Base-by-base conservation (phyloP, 1,140 invertebrate species). In the Lasaia peninsularis region DNA sequence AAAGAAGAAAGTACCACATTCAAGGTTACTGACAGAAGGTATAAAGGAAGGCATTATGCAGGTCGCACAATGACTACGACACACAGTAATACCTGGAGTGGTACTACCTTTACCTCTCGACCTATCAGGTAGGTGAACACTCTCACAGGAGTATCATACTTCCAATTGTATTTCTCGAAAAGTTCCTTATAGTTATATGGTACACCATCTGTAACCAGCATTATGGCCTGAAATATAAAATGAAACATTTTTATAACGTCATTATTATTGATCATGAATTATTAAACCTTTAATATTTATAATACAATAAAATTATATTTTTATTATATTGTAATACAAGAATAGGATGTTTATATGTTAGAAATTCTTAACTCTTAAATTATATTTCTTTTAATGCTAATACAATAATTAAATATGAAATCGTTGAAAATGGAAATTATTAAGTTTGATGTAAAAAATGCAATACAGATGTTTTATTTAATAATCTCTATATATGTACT, bases 41-140 rank as follows among this genome's bases (percentile, higher is more conserved):
- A 77, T 64, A 57, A 50, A 79, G 82, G 81, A 78, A 77, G 76
- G 73, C 84, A 83, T 88, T 87, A 85, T 88, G 82, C 85, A 80
- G 82, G 80, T 77, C 75, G 80, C 85, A 85, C 85, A 88, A 86
- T 81, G 82, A 78, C 80, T 88, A 88, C 85, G 68, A 86, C 85
- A 88, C 81, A 80, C 86, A 88, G 81, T 88, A 88, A 86, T 80
- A 86, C 83, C 78, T 88, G 85, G 75, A 86, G 75, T 88, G 85
- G 80, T 86, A 86, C 83, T 86, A 88, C 83, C 85, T 87, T 86
- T 65, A 95, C 93, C 90, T 99, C 97, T 76, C 96, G 92, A 49
- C 98, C 98, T 87, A 99, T 97, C 60, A 99, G 91, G 91, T 99
- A 99, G 21, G 98, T 99, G 88, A 99, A 99, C 60, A 99, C 94